A percentile compares a stretch with the other conserved stretches of the same genome.
Evolutionary conservation across 2,888 invertebrate genomes (phyloP).

Genomic region (Euclidia mi): DNA sequence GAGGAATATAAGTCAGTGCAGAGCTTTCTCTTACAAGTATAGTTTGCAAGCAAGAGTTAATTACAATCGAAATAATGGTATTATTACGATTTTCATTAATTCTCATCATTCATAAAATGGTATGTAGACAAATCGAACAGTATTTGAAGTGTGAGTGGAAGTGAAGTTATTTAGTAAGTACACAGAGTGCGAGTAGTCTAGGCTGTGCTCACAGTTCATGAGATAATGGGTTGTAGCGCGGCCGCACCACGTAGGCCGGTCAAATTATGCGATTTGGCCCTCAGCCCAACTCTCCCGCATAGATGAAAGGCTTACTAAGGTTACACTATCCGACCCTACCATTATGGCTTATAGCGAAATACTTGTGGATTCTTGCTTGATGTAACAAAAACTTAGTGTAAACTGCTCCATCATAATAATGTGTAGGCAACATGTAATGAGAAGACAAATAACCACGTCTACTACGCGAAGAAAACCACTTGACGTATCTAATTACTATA

Average conservation of each 20-base stretch:
- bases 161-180: constrained; percentile 4
- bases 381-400: constrained; percentile 48
- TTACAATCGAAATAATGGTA: too few relatives aligned
- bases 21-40: too few relatives aligned
- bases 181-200: constrained; percentile 18
- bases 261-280: constrained; percentile 69
- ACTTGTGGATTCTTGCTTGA: constrained; percentile 58
- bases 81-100: too few relatives aligned
- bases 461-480: too few relatives aligned
- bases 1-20: too few relatives aligned
- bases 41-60: too few relatives aligned
- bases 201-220: constrained; percentile 39
- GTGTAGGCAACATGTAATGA: not conserved
- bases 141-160: not conserved
- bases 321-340: constrained; percentile 61
- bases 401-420: not conserved
- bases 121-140: too few relatives aligned
- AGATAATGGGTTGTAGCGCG: constrained; percentile 45
- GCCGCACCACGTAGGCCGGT: constrained; percentile 57
- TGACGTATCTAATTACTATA: too few relatives aligned
- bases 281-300: constrained; percentile 52
- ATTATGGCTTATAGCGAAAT: constrained; percentile 62
- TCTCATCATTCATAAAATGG: too few relatives aligned
- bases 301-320: constrained; percentile 74
- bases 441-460: too few relatives aligned